Conservation (phyloP, 2,113 vertebrate genomes). For the Trichomycterus rosablanca region DNA sequence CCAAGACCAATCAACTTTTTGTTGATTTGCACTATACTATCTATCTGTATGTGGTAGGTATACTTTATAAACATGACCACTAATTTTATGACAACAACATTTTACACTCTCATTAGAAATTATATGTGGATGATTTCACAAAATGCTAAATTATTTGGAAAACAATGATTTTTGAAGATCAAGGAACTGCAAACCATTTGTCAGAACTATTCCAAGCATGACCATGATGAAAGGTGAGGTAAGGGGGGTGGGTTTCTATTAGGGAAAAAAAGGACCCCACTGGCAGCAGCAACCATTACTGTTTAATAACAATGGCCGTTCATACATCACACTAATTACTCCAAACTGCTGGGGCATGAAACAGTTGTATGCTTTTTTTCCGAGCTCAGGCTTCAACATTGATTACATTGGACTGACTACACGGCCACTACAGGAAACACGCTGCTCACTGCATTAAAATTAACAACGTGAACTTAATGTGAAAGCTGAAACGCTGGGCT, state of each 20-base stretch:
- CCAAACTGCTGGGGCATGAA: constrained; percentile 27
- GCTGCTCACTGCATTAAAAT: constrained; percentile 48
- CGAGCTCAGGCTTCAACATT: constrained; percentile 35
- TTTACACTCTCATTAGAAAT: too few species aligned
- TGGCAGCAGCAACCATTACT: constrained; percentile 35
- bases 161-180: not conserved
- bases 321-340: constrained; percentile 45
- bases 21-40: too few species aligned
- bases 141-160: not conserved
- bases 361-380: constrained; percentile 27
- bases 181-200: constrained; percentile 7
- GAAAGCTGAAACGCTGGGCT: constrained; percentile 34
- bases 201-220: constrained; percentile 28
- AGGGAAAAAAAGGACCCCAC: constrained; percentile 27
- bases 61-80: too few species aligned
- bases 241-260: constrained; percentile 11
- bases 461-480: constrained; percentile 48
- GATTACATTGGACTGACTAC: constrained; percentile 51
- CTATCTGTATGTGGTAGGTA: too few species aligned
- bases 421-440: constrained; percentile 48
- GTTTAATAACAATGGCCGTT: constrained; percentile 46
- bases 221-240: too few species aligned
- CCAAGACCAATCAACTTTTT: too few species aligned
- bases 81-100: too few species aligned
- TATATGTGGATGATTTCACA: too few species aligned